These are phyloP conservation scores for Bufo bufo DNA, from an alignment of 2,113 vertebrate species.

Conservation along the genomic window DNA sequence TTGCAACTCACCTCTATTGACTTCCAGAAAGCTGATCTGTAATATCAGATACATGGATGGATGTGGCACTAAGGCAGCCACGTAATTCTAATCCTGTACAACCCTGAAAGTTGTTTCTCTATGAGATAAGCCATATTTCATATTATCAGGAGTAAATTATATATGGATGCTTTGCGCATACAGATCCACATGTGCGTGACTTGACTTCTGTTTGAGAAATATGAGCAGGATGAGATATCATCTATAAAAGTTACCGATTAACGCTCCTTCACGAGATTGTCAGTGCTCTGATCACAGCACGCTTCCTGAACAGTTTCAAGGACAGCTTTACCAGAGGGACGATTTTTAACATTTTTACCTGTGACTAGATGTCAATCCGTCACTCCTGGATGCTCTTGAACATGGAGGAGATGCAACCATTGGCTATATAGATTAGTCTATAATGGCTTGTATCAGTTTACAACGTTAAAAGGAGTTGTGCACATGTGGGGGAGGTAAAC, in stretches of 20 bases:
- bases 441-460: no score
- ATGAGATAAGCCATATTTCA: no score
- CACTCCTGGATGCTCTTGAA: not conserved
- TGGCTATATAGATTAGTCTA: not conserved
- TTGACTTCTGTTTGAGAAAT: not conserved
- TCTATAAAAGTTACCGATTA: conserved; percentile 35
- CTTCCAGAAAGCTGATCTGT: no score
- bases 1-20: no score
- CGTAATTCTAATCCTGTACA: no score
- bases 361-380: not conserved
- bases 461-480: no score
- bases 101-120: no score
- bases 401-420: not conserved
- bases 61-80: no score
- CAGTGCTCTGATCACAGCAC: not conserved
- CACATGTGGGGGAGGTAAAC: no score
- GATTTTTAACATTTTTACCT: not conserved
- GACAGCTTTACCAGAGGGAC: not conserved
- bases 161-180: not conserved
- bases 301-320: not conserved
- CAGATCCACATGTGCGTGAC: not conserved
- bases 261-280: not conserved
- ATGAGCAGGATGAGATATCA: conserved; percentile 1
- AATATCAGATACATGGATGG: no score
- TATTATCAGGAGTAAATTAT: no score